phyloP scores from a whole-genome alignment of 2,797 vertebrate species.

The Brotula barbata region DNA sequence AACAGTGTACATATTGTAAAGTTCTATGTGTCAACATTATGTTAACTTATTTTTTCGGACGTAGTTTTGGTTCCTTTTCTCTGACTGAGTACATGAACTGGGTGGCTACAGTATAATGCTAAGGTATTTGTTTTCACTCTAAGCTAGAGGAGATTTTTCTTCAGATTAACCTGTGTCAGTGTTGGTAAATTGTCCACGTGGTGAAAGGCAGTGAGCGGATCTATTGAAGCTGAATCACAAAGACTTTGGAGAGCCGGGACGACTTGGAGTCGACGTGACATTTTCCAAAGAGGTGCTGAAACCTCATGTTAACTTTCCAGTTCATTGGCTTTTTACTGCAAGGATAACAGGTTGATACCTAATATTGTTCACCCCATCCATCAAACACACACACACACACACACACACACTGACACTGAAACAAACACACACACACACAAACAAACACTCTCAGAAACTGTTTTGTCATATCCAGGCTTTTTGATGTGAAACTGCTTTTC shows the following conservation, averaged over 20 bases:
- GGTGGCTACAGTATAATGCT: conserved; percentile 70
- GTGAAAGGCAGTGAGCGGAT: conserved; percentile 37
- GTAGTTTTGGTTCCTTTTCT: conserved; percentile 68
- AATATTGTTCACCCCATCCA: conserved; percentile 40
- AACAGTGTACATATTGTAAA: conserved; percentile 86
- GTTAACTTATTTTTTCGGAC: conserved; percentile 83
- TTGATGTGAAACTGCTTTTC: conserved; percentile 64
- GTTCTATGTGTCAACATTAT: conserved; percentile 81
- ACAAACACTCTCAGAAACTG: conserved; percentile 52
- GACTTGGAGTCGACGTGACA: conserved; percentile 54
- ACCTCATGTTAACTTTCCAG: conserved; percentile 56
- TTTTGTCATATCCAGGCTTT: conserved; percentile 54
- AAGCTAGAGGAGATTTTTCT: conserved; percentile 56
- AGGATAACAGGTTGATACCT: conserved; percentile 52
- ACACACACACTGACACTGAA: conserved; percentile 42
- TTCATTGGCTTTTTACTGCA: conserved; percentile 63
- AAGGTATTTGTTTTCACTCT: conserved; percentile 70
- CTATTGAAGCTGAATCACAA: conserved; percentile 44
- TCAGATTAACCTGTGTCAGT: conserved; percentile 54
- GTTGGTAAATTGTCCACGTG: conserved; percentile 53
- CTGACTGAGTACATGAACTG: conserved; percentile 68
- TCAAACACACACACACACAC: conserved; percentile 39
- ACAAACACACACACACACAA: conserved; percentile 10
- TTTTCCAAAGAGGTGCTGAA: conserved; percentile 57
- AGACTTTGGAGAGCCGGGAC: conserved; percentile 53